Base-by-base conservation (phyloP, 2,113 vertebrate species). In the Brevimyrus niger region DNA sequence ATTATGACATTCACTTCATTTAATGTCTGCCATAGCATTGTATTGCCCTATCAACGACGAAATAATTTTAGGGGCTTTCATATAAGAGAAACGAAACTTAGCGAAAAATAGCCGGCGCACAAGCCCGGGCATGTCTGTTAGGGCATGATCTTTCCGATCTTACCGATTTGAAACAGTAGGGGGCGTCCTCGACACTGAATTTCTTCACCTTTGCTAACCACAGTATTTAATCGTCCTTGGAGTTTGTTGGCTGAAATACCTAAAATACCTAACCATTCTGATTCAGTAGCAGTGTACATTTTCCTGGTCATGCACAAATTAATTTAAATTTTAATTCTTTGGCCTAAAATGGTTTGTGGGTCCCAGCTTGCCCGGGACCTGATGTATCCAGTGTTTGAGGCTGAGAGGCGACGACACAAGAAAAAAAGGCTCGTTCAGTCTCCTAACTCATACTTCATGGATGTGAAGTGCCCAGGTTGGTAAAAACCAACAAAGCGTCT, bases 401-500 rank as follows among this genome's bases (percentile, higher is more conserved):
- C 88, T 48, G 92, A 93, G 65, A 89, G 85, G 89, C 90, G 86
- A 42, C 88, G 86, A 23, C 91, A 93, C 61, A 93, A 93, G 90
- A 93, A 93, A 27, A 93, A 93, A 88, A 87, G 92, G 38, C 90
- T 93, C 27, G 92, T 93, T 11, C 92, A 92, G 88, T 91, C 90
- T 82, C 92, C 92, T 35, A 92, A 93, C 85, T 93, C 92, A 7
- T 93, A 93, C 90, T 93, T 93, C 90, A 93, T 93, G 91, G 91
- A 93, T 89, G 92, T 93, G 11, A 93, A 93, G 89, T 93, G 91
- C 46, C 93, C 92, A 73, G 92, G 92, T 93, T 73, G 11, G 91
- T 55, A 84, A 51, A 23, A 13, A 23, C 9, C n/a, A 2, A 23
- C 17, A n/a, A 73, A 47, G 7, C 9, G 1, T 5, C 38, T 9